These are phyloP conservation scores for Rhingia rostrata DNA, from an alignment of 2,888 invertebrate genomes.

Conservation along the genomic window DNA sequence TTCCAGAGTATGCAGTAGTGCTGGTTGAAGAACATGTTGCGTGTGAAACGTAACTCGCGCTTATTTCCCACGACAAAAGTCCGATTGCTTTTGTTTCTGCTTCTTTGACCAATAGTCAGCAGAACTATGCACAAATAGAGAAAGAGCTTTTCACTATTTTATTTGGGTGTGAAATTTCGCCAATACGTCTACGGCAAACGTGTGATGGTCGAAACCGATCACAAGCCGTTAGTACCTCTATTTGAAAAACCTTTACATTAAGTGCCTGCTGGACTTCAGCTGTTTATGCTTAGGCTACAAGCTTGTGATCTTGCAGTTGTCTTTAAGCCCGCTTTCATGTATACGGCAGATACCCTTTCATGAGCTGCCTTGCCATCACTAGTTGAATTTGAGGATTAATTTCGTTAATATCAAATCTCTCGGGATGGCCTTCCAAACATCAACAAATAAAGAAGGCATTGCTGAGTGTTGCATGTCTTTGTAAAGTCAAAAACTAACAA, in stretches of 20 bases:
- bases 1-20: too few species aligned
- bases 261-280: conserved; percentile 6
- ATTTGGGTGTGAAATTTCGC: conserved; percentile 14
- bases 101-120: too few species aligned
- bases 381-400: conserved; percentile 2
- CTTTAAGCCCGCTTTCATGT: conserved; percentile 16
- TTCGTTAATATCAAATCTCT: conserved; percentile 1
- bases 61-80: too few species aligned
- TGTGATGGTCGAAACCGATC: conserved; percentile 11
- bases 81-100: too few species aligned
- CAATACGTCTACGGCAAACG: conserved; percentile 10
- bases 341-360: conserved; percentile 12
- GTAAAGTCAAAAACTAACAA: background rate
- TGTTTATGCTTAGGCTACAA: conserved; percentile 15
- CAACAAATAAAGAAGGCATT: background rate
- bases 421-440: background rate
- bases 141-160: conserved; percentile 11
- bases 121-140: too few species aligned
- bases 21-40: too few species aligned
- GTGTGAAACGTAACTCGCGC: too few species aligned
- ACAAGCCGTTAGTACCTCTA: conserved; percentile 15
- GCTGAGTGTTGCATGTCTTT: background rate
- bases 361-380: background rate
- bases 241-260: conserved; percentile 14
- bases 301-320: background rate